A percentile compares a stretch with the other conserved stretches of the same genome.
These are phyloP conservation scores for Apomyelois bistriatella DNA, from an alignment of 2,888 invertebrate species.

Conservation along the genomic window DNA sequence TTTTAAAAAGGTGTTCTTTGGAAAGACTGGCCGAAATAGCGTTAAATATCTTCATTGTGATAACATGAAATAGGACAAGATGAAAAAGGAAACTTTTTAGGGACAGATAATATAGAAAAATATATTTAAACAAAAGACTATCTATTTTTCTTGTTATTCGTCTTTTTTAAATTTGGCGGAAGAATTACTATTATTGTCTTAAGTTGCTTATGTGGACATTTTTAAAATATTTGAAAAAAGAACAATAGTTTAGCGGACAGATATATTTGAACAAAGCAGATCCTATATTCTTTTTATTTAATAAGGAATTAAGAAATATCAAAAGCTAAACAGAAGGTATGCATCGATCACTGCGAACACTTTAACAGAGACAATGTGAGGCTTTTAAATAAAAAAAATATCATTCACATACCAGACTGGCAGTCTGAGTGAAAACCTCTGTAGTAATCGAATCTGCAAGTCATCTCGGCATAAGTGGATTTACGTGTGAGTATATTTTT, in stretches of 20 bases:
- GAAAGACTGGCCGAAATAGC: not conserved
- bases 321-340: not conserved
- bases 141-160: too few relatives aligned
- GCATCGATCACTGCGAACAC: constrained; percentile 56
- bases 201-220: too few relatives aligned
- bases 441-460: constrained; percentile 11
- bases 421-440: constrained; percentile 14
- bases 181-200: too few relatives aligned
- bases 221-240: too few relatives aligned
- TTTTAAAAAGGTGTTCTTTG: not conserved
- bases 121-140: not conserved
- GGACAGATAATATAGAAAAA: not conserved
- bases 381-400: constrained; percentile 12
- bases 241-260: too few relatives aligned
- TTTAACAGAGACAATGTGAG: constrained; percentile 45
- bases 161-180: too few relatives aligned
- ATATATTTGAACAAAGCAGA: too few relatives aligned
- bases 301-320: too few relatives aligned
- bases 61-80: not conserved
- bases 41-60: not conserved
- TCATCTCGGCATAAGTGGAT: constrained; percentile 5
- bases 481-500: constrained; percentile 7
- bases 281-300: too few relatives aligned
- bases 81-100: not conserved
- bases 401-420: not conserved